phyloP scores from a whole-genome alignment of 2,113 vertebrate species.

The Oenanthe oenanthe region DNA sequence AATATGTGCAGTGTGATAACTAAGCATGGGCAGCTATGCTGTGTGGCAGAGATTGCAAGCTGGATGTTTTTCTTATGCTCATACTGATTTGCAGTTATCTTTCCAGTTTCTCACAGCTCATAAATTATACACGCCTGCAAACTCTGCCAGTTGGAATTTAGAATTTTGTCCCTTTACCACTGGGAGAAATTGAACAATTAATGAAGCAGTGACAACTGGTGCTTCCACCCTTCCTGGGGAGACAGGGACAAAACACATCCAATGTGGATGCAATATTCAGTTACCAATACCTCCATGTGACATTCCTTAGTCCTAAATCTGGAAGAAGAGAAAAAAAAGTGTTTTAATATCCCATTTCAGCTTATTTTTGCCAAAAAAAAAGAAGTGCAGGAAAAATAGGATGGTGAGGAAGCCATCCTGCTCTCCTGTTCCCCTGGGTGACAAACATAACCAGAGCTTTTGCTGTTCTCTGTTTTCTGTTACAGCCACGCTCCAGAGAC shows the following conservation, averaged over 20 bases:
- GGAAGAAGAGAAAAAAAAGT: too few species aligned
- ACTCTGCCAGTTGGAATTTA: neutral
- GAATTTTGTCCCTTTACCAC: neutral
- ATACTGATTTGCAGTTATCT: constrained; percentile 17
- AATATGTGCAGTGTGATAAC: constrained; percentile 10
- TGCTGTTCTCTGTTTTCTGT: neutral
- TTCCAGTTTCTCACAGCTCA: constrained; percentile 2
- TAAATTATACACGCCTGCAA: constrained; percentile 27
- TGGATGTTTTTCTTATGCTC: constrained; percentile 16
- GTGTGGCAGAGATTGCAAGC: constrained; percentile 19
- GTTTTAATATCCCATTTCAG: neutral
- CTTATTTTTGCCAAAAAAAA: neutral
- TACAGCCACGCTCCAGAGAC: neutral
- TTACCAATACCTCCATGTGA: neutral
- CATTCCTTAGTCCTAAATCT: neutral
- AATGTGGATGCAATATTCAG: neutral
- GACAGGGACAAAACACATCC: neutral
- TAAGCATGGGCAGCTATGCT: neutral
- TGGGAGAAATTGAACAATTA: neutral
- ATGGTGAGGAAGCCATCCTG: neutral
- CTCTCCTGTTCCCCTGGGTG: neutral
- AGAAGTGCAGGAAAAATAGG: neutral
- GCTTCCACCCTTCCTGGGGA: neutral
- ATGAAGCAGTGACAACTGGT: neutral
- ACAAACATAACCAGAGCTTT: neutral